Percentiles rank a stretch among this genome's conserved stretches.
Evolutionary conservation across 2,797 vertebrate species (phyloP).

Genomic region (Dicrostonyx torquatus): DNA sequence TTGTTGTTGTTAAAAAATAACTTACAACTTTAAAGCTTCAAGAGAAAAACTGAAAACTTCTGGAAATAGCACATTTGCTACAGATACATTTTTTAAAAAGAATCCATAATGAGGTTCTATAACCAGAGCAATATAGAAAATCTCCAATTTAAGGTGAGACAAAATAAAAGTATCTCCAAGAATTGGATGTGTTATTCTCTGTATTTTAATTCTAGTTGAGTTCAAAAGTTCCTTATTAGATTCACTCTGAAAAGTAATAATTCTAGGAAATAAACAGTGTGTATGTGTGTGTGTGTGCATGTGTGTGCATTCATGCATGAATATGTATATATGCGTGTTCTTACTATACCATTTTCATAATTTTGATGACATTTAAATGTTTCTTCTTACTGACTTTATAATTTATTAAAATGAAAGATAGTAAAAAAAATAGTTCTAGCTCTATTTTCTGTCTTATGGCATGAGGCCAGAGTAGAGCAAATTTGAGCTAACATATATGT

Average conservation of each 20-base stretch:
- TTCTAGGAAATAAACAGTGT: neutral
- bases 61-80: constrained; percentile 42
- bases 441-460: neutral
- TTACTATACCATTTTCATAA: constrained; percentile 8
- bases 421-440: neutral
- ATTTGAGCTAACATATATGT: neutral
- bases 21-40: neutral
- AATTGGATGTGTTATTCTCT: neutral
- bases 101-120: constrained; percentile 29
- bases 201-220: constrained; percentile 7
- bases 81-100: neutral
- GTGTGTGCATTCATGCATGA: neutral
- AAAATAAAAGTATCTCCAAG: neutral
- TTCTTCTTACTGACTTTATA: neutral
- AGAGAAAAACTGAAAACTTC: constrained; percentile 6
- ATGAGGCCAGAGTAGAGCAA: neutral
- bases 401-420: constrained; percentile 19
- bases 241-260: neutral
- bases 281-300: neutral
- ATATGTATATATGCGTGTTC: neutral
- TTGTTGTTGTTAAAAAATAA: neutral
- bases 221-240: constrained; percentile 6
- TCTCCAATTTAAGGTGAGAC: neutral
- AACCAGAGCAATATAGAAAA: constrained; percentile 2
- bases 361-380: constrained; percentile 6